Conservation (phyloP, 35 echinoderm and acorn worm species). For the Amphiura filiformis region DNA sequence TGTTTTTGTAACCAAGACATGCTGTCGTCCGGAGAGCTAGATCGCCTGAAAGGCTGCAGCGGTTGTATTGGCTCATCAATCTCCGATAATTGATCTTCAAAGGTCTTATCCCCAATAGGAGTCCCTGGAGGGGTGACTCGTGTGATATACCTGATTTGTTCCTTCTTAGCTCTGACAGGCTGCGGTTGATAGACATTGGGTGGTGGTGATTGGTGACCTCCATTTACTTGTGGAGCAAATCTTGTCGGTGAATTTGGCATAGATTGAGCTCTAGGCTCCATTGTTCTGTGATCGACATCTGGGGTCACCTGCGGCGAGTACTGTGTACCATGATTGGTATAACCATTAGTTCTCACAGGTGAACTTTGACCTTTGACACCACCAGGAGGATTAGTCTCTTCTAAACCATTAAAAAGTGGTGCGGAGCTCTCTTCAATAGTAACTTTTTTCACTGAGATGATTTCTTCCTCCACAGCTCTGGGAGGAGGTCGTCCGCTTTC, state of each 20-base stretch:
- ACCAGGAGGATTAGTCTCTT: neutral
- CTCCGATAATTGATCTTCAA: neutral
- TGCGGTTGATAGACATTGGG: slow-evolving; percentile 30
- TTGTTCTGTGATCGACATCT: neutral
- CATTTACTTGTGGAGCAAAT: neutral
- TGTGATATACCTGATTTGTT: slow-evolving; percentile 31
- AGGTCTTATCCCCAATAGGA: neutral
- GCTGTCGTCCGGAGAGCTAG: slow-evolving; percentile 10
- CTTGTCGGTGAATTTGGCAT: neutral
- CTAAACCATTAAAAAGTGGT: neutral
- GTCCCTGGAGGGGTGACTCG: slow-evolving; percentile 3
- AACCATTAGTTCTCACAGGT: neutral
- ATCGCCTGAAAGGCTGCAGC: neutral
- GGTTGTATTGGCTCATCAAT: neutral
- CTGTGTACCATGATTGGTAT: neutral
- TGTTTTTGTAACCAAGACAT: slow-evolving; percentile 49
- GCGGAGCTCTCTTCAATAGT: neutral
- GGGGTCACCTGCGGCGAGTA: neutral
- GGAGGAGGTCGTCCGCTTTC: neutral
- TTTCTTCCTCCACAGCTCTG: slow-evolving; percentile 25
- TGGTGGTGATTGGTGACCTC: neutral
- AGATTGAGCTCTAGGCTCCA: neutral
- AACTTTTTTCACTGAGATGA: neutral
- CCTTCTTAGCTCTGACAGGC: slow-evolving; percentile 46
- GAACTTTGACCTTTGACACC: neutral